Percentiles rank a stretch among this genome's conserved stretches.
phyloP scores from a whole-genome alignment of 64 coral and sea anemone genomes.

The Pocillopora damicornis region DNA sequence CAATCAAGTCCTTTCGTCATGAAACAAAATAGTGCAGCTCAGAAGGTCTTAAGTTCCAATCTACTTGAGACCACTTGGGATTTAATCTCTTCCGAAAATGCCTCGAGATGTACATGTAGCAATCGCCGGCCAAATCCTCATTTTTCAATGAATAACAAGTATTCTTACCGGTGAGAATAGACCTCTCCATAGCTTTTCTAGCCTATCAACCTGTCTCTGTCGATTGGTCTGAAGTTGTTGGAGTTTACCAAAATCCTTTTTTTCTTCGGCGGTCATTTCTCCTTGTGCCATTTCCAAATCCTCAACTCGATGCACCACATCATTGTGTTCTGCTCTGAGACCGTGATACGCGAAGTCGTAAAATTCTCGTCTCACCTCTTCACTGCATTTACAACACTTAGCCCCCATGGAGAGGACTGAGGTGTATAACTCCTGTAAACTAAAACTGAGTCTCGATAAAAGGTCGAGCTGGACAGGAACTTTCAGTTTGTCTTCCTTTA shows the following conservation, averaged over 20 bases:
- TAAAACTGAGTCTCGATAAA: not conserved
- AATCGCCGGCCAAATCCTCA: no score
- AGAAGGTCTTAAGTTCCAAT: no score
- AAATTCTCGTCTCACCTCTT: not conserved
- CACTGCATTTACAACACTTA: not conserved
- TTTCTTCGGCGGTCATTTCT: not conserved
- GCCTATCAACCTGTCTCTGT: not conserved
- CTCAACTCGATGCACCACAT: not conserved
- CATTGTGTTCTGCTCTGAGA: conserved; percentile 4
- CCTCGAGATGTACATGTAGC: no score
- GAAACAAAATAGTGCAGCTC: no score
- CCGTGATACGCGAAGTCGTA: conserved; percentile 13
- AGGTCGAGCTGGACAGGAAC: not conserved
- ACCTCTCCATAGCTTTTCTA: not conserved
- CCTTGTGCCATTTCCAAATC: not conserved
- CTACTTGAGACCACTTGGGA: no score
- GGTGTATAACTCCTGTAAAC: conserved; percentile 5
- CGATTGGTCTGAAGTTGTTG: not conserved
- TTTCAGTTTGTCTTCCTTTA: conserved; percentile 6
- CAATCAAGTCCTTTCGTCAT: no score
- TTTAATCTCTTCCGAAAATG: not conserved
- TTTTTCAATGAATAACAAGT: not conserved
- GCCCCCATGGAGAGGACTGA: not conserved
- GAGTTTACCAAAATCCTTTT: not conserved
- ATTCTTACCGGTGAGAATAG: not conserved